A percentile compares a stretch with the other conserved stretches of the same genome.
Evolutionary conservation across 2,888 invertebrate species (phyloP).

Genomic region (Rotaria sp.): DNA sequence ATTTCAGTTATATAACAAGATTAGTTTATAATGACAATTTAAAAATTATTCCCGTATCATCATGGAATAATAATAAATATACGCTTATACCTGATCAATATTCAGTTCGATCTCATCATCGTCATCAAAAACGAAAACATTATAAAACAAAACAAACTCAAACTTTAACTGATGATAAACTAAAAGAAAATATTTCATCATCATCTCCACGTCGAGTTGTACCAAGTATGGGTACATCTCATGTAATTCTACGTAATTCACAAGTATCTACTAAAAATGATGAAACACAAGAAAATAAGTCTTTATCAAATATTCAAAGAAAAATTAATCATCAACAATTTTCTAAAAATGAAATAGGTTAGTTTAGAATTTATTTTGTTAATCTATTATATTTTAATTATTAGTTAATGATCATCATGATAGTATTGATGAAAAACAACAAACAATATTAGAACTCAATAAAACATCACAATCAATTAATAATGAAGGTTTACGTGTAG

Average conservation of each 20-base stretch:
- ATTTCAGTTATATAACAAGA: background rate
- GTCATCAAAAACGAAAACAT: background rate
- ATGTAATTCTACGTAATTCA: background rate
- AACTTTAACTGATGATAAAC: background rate
- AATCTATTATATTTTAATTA: background rate
- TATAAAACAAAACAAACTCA: background rate
- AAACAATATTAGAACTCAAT: background rate
- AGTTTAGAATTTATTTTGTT: background rate
- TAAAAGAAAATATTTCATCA: background rate
- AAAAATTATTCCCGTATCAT: background rate
- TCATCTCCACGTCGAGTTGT: too few species aligned
- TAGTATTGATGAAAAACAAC: background rate
- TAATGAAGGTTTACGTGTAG: background rate
- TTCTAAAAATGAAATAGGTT: background rate
- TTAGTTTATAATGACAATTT: background rate
- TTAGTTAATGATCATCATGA: background rate
- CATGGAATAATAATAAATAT: background rate
- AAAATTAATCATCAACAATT: background rate
- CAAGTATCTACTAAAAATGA: background rate
- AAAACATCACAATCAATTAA: background rate
- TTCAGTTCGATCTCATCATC: background rate
- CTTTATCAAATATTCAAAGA: background rate
- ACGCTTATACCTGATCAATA: background rate
- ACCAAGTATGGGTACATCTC: background rate
- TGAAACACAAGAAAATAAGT: background rate